phyloP scores from a whole-genome alignment of 2,888 invertebrate genomes.

The Phrixothrix hirtus region DNA sequence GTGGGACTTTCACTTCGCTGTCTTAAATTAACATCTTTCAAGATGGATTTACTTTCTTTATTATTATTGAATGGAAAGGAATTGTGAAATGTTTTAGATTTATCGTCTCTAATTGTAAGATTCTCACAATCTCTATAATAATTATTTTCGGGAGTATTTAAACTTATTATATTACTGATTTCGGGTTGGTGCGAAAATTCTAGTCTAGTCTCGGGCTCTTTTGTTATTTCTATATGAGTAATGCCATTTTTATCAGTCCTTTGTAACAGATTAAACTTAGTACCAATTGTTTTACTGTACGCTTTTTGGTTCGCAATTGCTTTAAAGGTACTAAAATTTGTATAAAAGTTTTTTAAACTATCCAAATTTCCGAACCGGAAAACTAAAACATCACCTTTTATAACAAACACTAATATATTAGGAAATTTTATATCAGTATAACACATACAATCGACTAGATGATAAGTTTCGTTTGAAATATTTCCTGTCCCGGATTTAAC shows the following conservation, averaged over 20 bases:
- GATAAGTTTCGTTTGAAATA: conserved; percentile 43
- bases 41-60: conserved; percentile 27
- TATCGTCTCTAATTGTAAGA: conserved; percentile 4
- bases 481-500: conserved; percentile 4
- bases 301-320: conserved; percentile 53
- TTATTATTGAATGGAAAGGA: conserved; percentile 14
- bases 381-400: conserved; percentile 52
- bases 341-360: conserved; percentile 48
- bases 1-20: conserved; percentile 37
- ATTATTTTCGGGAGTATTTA: conserved; percentile 49
- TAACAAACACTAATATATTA: conserved; percentile 53
- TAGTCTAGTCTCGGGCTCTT: conserved; percentile 39
- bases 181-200: conserved; percentile 28
- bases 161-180: conserved; percentile 51
- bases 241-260: conserved; percentile 58
- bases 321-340: conserved; percentile 53
- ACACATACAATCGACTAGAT: conserved; percentile 55
- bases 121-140: conserved; percentile 1
- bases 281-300: conserved; percentile 39
- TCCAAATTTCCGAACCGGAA: conserved; percentile 50
- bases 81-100: conserved; percentile 3
- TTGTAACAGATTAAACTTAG: conserved; percentile 56
- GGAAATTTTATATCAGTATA: conserved; percentile 54
- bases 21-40: conserved; percentile 40
- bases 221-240: conserved; percentile 58